These are phyloP conservation scores for Pediacus dermestoides DNA, from an alignment of 2,888 invertebrate species.

Conservation along the genomic window DNA sequence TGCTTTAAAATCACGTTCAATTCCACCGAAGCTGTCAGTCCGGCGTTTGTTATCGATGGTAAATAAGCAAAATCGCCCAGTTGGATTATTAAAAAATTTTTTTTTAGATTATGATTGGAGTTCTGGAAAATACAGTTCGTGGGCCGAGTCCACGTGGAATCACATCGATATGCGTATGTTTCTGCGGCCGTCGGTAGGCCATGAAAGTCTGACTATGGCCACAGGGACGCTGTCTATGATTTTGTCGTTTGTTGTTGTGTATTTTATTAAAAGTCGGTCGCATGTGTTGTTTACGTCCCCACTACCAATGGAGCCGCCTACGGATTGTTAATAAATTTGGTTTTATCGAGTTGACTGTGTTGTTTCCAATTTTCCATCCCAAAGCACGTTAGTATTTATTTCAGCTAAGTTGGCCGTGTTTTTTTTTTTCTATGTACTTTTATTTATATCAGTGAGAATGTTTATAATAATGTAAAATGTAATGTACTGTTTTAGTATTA, in stretches of 20 bases:
- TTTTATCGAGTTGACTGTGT: too few relatives aligned
- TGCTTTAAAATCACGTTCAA: slow-evolving; percentile 74
- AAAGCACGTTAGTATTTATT: too few relatives aligned
- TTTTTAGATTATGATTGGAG: slow-evolving; percentile 69
- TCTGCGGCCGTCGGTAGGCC: slow-evolving; percentile 63
- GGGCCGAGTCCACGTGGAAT: slow-evolving; percentile 87
- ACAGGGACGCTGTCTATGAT: slow-evolving; percentile 53
- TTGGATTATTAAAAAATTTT: slow-evolving; percentile 9
- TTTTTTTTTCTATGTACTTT: too few relatives aligned
- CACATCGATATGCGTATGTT: slow-evolving; percentile 73
- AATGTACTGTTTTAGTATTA: too few relatives aligned
- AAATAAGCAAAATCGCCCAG: too few relatives aligned
- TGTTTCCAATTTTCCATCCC: too few relatives aligned
- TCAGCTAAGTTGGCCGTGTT: too few relatives aligned
- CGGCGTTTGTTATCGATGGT: slow-evolving; percentile 77
- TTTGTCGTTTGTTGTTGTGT: slow-evolving; percentile 54
- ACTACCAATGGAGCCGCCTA: slow-evolving; percentile 27
- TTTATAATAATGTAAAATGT: too few relatives aligned
- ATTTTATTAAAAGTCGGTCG: slow-evolving; percentile 53
- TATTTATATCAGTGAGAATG: too few relatives aligned
- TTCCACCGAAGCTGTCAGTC: slow-evolving; percentile 71
- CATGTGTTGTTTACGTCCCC: slow-evolving; percentile 48
- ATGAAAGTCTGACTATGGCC: slow-evolving; percentile 55
- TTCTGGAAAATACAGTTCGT: slow-evolving; percentile 75
- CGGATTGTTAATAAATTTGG: slow-evolving; percentile 33